Percentiles rank a stretch among this genome's conserved stretches.
Conservation (phyloP, 2,797 vertebrate genomes). For the Knipowitschia caucasica region DNA sequence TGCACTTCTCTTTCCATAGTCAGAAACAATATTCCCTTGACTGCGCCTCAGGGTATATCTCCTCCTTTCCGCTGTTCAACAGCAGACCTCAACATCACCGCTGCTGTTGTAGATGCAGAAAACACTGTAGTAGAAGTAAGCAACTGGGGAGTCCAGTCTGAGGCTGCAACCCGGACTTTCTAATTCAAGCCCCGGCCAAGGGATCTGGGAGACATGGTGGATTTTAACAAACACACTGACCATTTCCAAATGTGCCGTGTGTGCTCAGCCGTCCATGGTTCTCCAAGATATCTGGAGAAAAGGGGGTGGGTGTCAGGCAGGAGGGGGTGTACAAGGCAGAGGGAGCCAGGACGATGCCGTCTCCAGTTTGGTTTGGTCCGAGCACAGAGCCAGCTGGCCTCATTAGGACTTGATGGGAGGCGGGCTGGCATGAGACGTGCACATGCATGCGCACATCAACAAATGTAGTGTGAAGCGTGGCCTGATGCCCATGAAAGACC, state of each 20-base stretch:
- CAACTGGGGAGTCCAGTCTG: conserved; percentile 62
- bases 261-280: conserved; percentile 68
- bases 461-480: conserved; percentile 78
- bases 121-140: conserved; percentile 53
- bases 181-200: conserved; percentile 62
- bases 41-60: conserved; percentile 68
- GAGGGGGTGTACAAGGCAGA: conserved; percentile 65
- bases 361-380: conserved; percentile 77
- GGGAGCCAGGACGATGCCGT: conserved; percentile 69
- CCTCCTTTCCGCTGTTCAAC: conserved; percentile 65
- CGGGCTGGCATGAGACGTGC: conserved; percentile 76
- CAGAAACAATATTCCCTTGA: conserved; percentile 70
- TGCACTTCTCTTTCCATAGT: conserved; percentile 67
- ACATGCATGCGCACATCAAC: conserved; percentile 77
- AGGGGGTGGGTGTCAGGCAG: conserved; percentile 57
- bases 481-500: conserved; percentile 74
- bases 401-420: conserved; percentile 78
- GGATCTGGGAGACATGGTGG: conserved; percentile 61
- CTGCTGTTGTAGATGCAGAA: conserved; percentile 63
- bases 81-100: conserved; percentile 63
- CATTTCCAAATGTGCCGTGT: conserved; percentile 71
- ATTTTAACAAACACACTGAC: conserved; percentile 73
- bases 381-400: conserved; percentile 77
- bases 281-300: conserved; percentile 72
- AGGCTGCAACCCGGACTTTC: conserved; percentile 59